These are phyloP conservation scores for Thunnus thynnus DNA, from an alignment of 2,113 vertebrate genomes.

Conservation along the genomic window DNA sequence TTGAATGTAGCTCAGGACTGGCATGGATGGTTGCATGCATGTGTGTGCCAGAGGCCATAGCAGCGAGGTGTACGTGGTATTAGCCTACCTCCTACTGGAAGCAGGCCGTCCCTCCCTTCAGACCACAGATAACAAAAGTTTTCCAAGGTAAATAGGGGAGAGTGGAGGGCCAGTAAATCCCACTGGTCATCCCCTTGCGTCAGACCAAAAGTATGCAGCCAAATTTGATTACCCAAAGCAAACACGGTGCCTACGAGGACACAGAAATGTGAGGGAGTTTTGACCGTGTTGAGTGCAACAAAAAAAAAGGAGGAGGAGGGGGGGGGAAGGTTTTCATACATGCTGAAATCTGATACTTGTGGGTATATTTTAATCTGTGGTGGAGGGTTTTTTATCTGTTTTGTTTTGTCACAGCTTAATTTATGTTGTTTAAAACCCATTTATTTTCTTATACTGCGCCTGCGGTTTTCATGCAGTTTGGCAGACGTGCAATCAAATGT, in stretches of 20 bases:
- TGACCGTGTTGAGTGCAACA: not conserved
- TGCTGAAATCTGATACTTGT: conserved; percentile 65
- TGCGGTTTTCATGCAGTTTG: conserved; percentile 67
- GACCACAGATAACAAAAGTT: conserved; percentile 73
- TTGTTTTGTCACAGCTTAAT: conserved; percentile 68
- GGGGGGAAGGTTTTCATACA: conserved; percentile 10
- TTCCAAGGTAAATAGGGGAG: conserved; percentile 73
- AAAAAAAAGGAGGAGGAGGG: too few relatives aligned
- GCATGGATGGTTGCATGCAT: conserved; percentile 24
- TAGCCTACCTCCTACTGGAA: conserved; percentile 84
- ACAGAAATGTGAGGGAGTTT: conserved; percentile 50
- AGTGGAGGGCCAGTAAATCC: conserved; percentile 73
- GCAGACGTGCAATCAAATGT: conserved; percentile 65
- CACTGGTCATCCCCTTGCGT: conserved; percentile 72
- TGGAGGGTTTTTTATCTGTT: conserved; percentile 49
- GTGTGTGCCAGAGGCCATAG: conserved; percentile 51
- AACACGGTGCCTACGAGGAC: conserved; percentile 74
- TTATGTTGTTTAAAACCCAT: conserved; percentile 65
- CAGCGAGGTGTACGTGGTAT: conserved; percentile 68
- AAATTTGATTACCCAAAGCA: conserved; percentile 78
- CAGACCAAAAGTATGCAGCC: conserved; percentile 74
- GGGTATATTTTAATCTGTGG: conserved; percentile 70
- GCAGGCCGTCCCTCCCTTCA: conserved; percentile 58
- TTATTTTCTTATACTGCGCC: conserved; percentile 62
- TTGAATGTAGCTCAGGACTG: conserved; percentile 41